These are phyloP conservation scores for Virgularia gustaviana DNA, from an alignment of 92 coral and sea anemone genomes.

Conservation along the genomic window DNA sequence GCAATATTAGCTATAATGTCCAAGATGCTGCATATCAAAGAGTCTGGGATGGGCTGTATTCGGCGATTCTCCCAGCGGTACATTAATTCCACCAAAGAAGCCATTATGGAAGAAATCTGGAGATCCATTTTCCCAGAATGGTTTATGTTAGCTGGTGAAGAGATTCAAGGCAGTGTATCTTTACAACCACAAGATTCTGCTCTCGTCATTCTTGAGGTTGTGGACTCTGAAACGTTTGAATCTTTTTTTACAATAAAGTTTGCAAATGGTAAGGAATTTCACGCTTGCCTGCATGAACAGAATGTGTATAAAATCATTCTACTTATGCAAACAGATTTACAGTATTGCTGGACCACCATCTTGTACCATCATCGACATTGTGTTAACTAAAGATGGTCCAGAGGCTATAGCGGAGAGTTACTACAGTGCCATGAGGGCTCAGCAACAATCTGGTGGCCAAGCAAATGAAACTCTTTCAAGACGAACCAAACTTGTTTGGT, in stretches of 20 bases:
- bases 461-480: conserved; percentile 35
- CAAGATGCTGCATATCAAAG: conserved; percentile 42
- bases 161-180: neutral
- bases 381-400: conserved; percentile 30
- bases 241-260: conserved; percentile 13
- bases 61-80: conserved; percentile 35
- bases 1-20: conserved; percentile 32
- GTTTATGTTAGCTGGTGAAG: conserved; percentile 28
- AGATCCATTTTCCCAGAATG: conserved; percentile 19
- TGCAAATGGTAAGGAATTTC: conserved; percentile 18
- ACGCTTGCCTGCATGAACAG: conserved; percentile 28
- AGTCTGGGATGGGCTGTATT: conserved; percentile 33
- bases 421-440: conserved; percentile 36
- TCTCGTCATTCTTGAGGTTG: conserved; percentile 8
- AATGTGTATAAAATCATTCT: conserved; percentile 37
- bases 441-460: conserved; percentile 36
- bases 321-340: conserved; percentile 31
- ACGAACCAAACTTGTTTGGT: conserved; percentile 38
- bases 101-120: conserved; percentile 34
- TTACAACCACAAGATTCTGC: conserved; percentile 8
- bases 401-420: conserved; percentile 41
- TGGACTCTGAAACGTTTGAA: neutral
- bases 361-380: conserved; percentile 35
- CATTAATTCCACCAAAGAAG: conserved; percentile 42
- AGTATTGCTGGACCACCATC: conserved; percentile 36